phyloP scores from a whole-genome alignment of 1,140 invertebrate genomes.

The Arctopsyche grandis region DNA sequence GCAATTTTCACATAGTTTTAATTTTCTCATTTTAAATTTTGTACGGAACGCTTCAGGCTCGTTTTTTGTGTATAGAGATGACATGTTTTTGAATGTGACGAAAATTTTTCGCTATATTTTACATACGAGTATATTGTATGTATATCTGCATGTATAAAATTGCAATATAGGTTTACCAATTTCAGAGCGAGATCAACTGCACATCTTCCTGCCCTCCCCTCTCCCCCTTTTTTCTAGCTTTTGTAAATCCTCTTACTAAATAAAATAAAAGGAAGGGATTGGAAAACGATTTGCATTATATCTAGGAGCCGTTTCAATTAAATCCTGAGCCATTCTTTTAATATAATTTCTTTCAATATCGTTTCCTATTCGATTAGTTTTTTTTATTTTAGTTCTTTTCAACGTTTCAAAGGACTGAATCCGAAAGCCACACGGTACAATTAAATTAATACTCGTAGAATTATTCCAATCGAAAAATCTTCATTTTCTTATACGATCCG shows the following conservation, averaged over 20 bases:
- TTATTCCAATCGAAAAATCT: too few relatives aligned
- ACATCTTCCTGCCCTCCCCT: neutral
- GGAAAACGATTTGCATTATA: constrained; percentile 45
- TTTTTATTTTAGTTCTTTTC: constrained; percentile 2
- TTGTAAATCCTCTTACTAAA: constrained; percentile 40
- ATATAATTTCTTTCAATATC: constrained; percentile 38
- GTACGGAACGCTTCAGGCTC: neutral
- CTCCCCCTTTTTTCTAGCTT: constrained; percentile 29
- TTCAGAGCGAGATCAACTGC: neutral
- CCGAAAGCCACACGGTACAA: too few relatives aligned
- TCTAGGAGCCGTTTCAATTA: constrained; percentile 41
- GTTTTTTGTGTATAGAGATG: neutral
- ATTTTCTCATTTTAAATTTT: neutral
- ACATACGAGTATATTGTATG: too few relatives aligned
- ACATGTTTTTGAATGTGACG: too few relatives aligned
- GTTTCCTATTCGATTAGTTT: constrained; percentile 8
- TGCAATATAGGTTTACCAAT: neutral
- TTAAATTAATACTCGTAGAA: too few relatives aligned
- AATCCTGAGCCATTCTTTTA: constrained; percentile 33
- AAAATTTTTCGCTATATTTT: neutral
- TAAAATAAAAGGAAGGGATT: constrained; percentile 42
- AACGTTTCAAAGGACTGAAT: neutral
- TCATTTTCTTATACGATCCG: too few relatives aligned
- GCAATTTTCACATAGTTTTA: neutral
- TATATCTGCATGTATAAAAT: neutral